These are phyloP conservation scores for Panthera leo DNA, from an alignment of 2,113 vertebrate species.

Conservation along the genomic window DNA sequence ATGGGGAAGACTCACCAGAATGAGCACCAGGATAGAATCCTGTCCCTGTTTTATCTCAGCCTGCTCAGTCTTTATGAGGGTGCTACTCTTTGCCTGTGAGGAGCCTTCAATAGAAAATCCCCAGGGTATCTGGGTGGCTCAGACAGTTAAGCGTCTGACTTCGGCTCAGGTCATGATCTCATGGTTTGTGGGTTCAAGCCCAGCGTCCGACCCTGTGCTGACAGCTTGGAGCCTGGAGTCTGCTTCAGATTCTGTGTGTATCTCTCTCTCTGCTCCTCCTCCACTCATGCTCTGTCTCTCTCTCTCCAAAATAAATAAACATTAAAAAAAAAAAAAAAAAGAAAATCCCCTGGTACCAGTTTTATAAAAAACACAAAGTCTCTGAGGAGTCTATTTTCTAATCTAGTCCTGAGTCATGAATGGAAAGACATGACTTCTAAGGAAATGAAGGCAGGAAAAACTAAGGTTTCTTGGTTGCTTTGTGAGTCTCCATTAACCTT, in stretches of 20 bases:
- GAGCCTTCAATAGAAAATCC: background rate
- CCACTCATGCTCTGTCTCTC: too few relatives aligned
- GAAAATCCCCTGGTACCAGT: background rate
- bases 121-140: background rate
- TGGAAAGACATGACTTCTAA: background rate
- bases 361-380: background rate
- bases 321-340: background rate
- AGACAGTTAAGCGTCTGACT: too few relatives aligned
- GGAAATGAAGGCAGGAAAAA: background rate
- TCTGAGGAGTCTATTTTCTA: background rate
- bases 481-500: background rate
- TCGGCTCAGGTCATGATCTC: too few relatives aligned
- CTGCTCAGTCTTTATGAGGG: background rate
- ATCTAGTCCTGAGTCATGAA: background rate
- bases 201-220: too few relatives aligned
- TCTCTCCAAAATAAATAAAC: too few relatives aligned
- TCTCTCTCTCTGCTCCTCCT: too few relatives aligned
- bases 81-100: background rate
- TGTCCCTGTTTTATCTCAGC: background rate
- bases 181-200: too few relatives aligned
- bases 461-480: background rate
- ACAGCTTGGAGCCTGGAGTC: too few relatives aligned
- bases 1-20: background rate
- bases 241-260: too few relatives aligned
- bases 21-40: background rate